phyloP scores from a whole-genome alignment of 2,113 vertebrate genomes.

The Microcebus lehilahytsara region DNA sequence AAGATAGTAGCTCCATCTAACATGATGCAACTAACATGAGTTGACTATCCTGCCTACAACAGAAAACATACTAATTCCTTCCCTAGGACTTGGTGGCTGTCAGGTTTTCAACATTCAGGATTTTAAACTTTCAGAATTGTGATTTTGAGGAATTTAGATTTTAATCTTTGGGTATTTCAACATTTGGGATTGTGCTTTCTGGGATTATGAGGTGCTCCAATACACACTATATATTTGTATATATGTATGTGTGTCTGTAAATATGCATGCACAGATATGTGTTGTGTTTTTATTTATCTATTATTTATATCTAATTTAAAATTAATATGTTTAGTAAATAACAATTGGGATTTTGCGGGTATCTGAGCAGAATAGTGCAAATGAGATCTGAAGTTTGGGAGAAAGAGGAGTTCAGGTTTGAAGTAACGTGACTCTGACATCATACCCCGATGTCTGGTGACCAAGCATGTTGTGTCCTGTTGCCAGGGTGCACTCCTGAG shows the following conservation, averaged over 20 bases:
- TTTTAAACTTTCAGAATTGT: neutral
- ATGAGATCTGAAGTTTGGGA: neutral
- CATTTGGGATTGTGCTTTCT: neutral
- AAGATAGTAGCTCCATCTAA: neutral
- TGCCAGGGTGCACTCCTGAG: neutral
- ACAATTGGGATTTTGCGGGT: neutral
- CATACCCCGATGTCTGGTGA: no score
- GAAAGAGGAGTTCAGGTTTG: neutral
- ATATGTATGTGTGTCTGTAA: neutral
- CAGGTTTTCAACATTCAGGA: neutral
- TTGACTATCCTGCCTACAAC: neutral
- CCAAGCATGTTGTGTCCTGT: neutral
- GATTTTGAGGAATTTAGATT: neutral
- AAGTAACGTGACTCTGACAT: neutral
- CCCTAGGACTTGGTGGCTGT: neutral
- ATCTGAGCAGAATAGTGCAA: neutral
- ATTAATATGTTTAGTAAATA: neutral
- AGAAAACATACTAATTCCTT: neutral
- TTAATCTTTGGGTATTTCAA: neutral
- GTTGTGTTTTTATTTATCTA: neutral
- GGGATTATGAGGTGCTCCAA: neutral
- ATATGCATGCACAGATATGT: neutral
- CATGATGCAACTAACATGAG: neutral
- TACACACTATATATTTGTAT: neutral
- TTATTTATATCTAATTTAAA: constrained; percentile 17